Evolutionary conservation across 2,113 vertebrate genomes (phyloP).

Genomic region (Holacanthus passer): DNA sequence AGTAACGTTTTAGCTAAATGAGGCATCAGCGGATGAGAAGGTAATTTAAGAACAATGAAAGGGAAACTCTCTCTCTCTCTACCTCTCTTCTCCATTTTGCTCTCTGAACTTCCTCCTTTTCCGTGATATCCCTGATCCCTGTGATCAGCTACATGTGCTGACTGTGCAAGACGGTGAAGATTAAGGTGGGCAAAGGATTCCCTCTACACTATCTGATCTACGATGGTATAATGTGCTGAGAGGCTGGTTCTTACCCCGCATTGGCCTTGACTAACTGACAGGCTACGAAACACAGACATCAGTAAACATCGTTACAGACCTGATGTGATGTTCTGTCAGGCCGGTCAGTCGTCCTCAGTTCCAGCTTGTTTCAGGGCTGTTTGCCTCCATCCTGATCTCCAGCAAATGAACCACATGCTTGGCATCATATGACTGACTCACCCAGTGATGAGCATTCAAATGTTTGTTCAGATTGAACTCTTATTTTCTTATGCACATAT

Average conservation of each 20-base stretch:
- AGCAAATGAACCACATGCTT: not conserved
- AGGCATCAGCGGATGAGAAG: slow-evolving; percentile 49
- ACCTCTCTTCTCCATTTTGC: not conserved
- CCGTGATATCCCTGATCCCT: slow-evolving; percentile 16
- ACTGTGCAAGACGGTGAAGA: slow-evolving; percentile 43
- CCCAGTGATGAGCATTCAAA: not conserved
- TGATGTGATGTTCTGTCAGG: not conserved
- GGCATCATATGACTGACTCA: not conserved
- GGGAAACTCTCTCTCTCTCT: not conserved
- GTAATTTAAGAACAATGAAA: slow-evolving; percentile 39
- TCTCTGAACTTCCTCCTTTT: slow-evolving; percentile 1
- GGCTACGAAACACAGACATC: not conserved
- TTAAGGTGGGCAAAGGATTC: slow-evolving; percentile 46
- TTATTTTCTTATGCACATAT: no score
- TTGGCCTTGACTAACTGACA: slow-evolving; percentile 15
- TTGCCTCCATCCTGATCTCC: not conserved
- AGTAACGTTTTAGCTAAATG: slow-evolving; percentile 54
- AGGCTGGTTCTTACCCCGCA: slow-evolving; percentile 7
- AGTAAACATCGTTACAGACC: no score
- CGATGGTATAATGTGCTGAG: not conserved
- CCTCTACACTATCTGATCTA: slow-evolving; percentile 26
- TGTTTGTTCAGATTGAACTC: no score
- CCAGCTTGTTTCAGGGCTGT: not conserved
- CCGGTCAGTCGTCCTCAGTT: not conserved
- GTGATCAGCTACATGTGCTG: slow-evolving; percentile 45